Base-by-base conservation (phyloP, 2,888 invertebrate genomes). In the Acanthoscelides obtectus region DNA sequence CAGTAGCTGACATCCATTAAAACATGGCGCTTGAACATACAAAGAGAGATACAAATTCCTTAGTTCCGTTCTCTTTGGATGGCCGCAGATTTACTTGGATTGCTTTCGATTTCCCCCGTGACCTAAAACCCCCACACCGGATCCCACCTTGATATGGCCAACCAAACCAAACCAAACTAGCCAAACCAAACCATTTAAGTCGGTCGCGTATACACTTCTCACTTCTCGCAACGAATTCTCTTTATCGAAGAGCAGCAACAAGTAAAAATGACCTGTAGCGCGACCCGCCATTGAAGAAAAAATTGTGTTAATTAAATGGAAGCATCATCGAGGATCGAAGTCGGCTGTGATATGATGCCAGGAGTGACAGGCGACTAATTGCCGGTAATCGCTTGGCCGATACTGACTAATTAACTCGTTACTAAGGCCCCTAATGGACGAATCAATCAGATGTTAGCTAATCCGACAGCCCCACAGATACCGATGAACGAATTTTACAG, bases 381-480 rank as follows among this genome's bases (percentile, higher is more conserved):
- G 80, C 78, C 77, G 75, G 77, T 80, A 80, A 81, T 80, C 80
- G 81, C 80, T 80, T 81, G 79, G 45, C 45, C 79, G 80, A 81
- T 79, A 79, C 79, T 73, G 77, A 72, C 76, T 82, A 83, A 83
- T 82, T 83, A 82, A 82, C 81, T 81, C 80, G 79, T 82, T 81
- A 81, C 78, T 79, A 79, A 79, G 77, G 77, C 78, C 75, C 77
- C 80, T 83, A 83, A 83, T 82, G 81, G 81, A 81, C 80, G 81
- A 81, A 83, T 83, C 82, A 82, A 82, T 82, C 81, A 80, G 81
- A 78, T 78, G 79, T 80, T 79, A 79, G 78, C 79, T 81, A 79
- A 79, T 77, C 73, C 75, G 64, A 70, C 22, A 66, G 71, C 70
- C 45, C 67, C 63, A 66, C 70, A 64, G 70, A 72, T 69, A 70